Evolutionary conservation across 1,140 invertebrate genomes (phyloP), one percentile per base, ranked within the genome.

Genomic region (Hyposmocoma kahamanoa): DNA sequence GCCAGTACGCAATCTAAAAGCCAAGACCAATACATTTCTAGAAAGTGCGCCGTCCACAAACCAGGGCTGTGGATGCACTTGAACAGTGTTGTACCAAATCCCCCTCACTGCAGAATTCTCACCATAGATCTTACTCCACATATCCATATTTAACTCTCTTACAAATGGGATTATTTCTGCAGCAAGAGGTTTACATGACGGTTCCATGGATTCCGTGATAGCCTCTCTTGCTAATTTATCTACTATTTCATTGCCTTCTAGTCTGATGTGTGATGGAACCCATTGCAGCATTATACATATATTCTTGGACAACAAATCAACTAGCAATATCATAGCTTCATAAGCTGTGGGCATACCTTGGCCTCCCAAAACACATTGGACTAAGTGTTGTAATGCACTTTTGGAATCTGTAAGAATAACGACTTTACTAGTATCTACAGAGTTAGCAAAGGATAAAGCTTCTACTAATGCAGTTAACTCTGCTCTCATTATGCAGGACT

Each of bases 241-340:
- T 5, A 21, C 44, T 17, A 34, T 4, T 22, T 46, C 44, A 13
- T 46, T 46, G 1, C 44, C 44, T 6, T 8, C 5, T 3, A 46
- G 18, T 6, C 44, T 30, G 6, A 46, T 19, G 34, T 46, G 44
- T 22, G 44, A 22, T 19, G 44, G 44, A 18, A 46, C 20, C 44
- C 44, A 46, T 22, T 46, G 44, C 10, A 46, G 22, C 10, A n/a
- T 36, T 1, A 36, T 17, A 8, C 8, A 6, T 17, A 17, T 36
- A 1, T 36, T 36, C n/a, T 10, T 2, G 6, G 15, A 17, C 8
- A 17, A 8, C 18, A 36, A 36, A 15, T 15, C 15, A 3, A 18
- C 4, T 15, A 46, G 20, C 5, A 9, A 32, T 4, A 21, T 20
- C 5, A 46, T 2, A 9, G 34, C 17, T 3, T 3, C 13, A 20